A percentile compares a stretch with the other conserved stretches of the same genome.
These are phyloP conservation scores for Limonius californicus DNA, from an alignment of 1,140 invertebrate species.

Conservation along the genomic window DNA sequence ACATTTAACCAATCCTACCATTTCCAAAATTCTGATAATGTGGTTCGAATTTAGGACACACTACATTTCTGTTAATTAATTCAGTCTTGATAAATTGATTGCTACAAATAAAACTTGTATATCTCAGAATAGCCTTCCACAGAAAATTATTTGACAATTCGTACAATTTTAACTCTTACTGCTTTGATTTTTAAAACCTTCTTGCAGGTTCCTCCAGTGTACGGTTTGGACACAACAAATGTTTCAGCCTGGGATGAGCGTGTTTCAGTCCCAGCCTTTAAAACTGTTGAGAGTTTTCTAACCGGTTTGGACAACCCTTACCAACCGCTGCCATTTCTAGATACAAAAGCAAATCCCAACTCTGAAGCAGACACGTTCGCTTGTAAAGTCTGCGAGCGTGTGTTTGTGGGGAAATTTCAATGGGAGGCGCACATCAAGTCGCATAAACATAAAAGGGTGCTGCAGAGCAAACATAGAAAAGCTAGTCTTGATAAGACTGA, in stretches of 20 bases:
- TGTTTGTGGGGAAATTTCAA: constrained; percentile 66
- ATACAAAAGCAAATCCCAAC: constrained; percentile 43
- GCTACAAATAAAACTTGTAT: no score
- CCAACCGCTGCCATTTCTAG: constrained; percentile 47
- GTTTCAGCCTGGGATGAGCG: constrained; percentile 65
- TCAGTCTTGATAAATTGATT: no score
- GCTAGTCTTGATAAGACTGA: no score
- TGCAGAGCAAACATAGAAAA: constrained; percentile 51
- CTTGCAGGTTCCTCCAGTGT: constrained; percentile 79
- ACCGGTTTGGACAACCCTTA: constrained; percentile 47
- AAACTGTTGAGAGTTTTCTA: constrained; percentile 65
- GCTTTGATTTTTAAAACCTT: no score
- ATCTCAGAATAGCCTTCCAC: no score
- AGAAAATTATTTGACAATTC: no score
- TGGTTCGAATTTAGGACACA: no score
- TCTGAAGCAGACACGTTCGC: constrained; percentile 51
- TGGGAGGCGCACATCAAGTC: constrained; percentile 65
- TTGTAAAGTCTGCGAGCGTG: constrained; percentile 66
- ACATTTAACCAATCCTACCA: no score
- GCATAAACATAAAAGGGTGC: constrained; percentile 59
- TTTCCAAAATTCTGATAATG: no score
- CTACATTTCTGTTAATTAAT: no score
- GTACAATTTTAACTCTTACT: no score
- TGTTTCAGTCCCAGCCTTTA: constrained; percentile 66
- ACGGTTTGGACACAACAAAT: constrained; percentile 74